Percentiles rank a stretch among this genome's conserved stretches.
These are phyloP conservation scores for Noctua pronuba DNA, from an alignment of 2,888 invertebrate species.

Conservation along the genomic window DNA sequence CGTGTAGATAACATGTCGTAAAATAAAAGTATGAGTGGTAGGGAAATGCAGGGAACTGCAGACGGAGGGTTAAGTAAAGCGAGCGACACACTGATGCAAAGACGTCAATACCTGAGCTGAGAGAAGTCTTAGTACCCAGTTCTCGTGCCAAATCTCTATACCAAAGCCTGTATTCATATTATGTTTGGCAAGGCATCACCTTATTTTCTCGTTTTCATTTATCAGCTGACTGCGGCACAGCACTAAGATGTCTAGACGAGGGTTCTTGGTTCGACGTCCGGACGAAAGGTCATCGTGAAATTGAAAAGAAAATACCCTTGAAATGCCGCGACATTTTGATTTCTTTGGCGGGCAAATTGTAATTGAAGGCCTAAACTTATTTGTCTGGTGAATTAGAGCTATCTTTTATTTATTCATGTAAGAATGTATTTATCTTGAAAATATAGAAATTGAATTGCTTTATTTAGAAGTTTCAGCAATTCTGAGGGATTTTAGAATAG, in stretches of 20 bases:
- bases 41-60: conserved; percentile 70
- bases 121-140: conserved; percentile 35
- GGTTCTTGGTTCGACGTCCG: conserved; percentile 81
- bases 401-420: conserved; percentile 50
- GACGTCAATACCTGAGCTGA: conserved; percentile 52
- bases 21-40: conserved; percentile 79
- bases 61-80: conserved; percentile 71
- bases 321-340: conserved; percentile 68
- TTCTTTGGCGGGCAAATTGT: conserved; percentile 68
- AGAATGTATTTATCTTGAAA: conserved; percentile 35
- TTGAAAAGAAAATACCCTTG: conserved; percentile 83
- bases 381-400: conserved; percentile 48
- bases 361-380: conserved; percentile 71
- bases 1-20: conserved; percentile 80
- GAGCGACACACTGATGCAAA: conserved; percentile 52
- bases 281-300: conserved; percentile 85
- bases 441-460: conserved; percentile 50
- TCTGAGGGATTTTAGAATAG: conserved; percentile 8
- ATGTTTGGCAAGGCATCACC: conserved; percentile 58
- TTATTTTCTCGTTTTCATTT: conserved; percentile 71
- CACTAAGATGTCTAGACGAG: conserved; percentile 85
- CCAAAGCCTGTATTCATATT: conserved; percentile 55
- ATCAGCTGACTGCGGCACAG: conserved; percentile 70
- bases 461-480: conserved; percentile 18
- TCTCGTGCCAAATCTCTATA: conserved; percentile 59